These are phyloP conservation scores for Pan troglodytes DNA, from an alignment of 2,113 vertebrate species.

Conservation along the genomic window NHGRI_mPanTro3-v2.1_pri NC_072403.2:98937501-98938000, in stretches of 20 bases:
- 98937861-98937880: no score
- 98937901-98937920: neutral
- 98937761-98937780: no score
- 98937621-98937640: no score
- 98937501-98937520: neutral
- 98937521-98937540: neutral
- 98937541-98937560: neutral
- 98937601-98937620: neutral
- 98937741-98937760: no score
- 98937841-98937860: no score
- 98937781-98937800: no score
- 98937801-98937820: no score
- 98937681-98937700: no score
- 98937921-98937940: neutral
- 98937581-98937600: neutral
- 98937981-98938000: neutral
- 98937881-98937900: neutral
- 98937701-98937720: no score
- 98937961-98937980: neutral
- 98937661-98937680: accelerated
- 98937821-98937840: no score
- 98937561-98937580: neutral
- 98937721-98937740: no score
- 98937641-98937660: no score
- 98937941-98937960: neutral